Base-by-base conservation (phyloP, 2,113 vertebrate species). In the Rhadina sibilatrix region DNA sequence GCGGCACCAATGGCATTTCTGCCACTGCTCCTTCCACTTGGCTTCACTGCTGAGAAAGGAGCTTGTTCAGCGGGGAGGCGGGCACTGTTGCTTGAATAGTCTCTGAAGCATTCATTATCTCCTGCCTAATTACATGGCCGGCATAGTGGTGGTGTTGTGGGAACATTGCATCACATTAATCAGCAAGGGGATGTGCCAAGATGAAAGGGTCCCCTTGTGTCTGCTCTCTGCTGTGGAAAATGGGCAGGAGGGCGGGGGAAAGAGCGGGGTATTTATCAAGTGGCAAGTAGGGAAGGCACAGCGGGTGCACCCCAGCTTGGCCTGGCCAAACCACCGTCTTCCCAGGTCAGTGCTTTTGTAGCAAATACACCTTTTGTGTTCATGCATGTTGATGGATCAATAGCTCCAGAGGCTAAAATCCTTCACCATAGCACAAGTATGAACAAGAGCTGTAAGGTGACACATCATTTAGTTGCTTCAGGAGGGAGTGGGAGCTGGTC, bases 201-300 rank as follows among this genome's bases (percentile, higher is more conserved):
- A 97, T 96, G 97, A 97, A 97, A 97, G 97, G 87, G 87, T 92
- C 93, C 86, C 90, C 95, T 97, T 97, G 96, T 97, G 84, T 84
- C 92, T 96, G 96, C 91, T 95, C 96, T 96, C 91, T 81, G 95
- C 96, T 66, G 92, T 96, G 96, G 97, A 97, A 97, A 97, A 96
- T 93, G 87, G 90, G 93, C 92, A 88, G 71, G 44, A 77, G 85
- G 92, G 79, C 40, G 85, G 90, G 94, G 90, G 93, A 80, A 92
- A 54, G 52, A 89, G 68, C 0, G 1, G 92, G 65, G 91, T 91
- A 96, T 97, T 97, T 97, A 96, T 96, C 95, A 96, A 95, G 87
- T 50, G 80, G 74, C 14, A 52, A 90, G 53, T 60, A 89, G 61
- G 70, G 46, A 81, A 86, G 83, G 93, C 97, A 65, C 96, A 96